A percentile compares a stretch with the other conserved stretches of the same genome.
phyloP scores from a whole-genome alignment of 2,797 vertebrate genomes.

The Carapus acus region DNA sequence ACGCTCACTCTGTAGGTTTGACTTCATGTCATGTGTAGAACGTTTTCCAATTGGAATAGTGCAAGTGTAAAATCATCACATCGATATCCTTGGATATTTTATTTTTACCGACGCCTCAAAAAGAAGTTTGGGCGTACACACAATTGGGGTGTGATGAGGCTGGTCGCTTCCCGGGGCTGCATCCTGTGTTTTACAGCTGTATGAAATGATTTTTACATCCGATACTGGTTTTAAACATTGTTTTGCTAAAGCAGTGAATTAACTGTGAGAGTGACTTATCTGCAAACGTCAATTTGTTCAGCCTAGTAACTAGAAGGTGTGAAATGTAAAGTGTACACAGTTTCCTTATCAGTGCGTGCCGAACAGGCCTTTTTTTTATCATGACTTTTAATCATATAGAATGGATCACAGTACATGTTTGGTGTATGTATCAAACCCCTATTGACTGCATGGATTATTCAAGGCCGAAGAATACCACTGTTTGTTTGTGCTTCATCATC shows the following conservation, averaged over 20 bases:
- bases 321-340: slow-evolving; percentile 46
- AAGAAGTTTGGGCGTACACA: slow-evolving; percentile 27
- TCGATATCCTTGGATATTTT: slow-evolving; percentile 25
- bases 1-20: slow-evolving; percentile 48
- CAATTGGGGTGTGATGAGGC: slow-evolving; percentile 46
- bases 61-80: slow-evolving; percentile 28
- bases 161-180: slow-evolving; percentile 37
- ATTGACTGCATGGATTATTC: slow-evolving; percentile 69
- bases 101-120: slow-evolving; percentile 32
- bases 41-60: slow-evolving; percentile 32
- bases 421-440: slow-evolving; percentile 55
- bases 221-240: slow-evolving; percentile 22
- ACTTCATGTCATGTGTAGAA: slow-evolving; percentile 33
- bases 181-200: slow-evolving; percentile 41
- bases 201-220: slow-evolving; percentile 33
- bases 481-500: slow-evolving; percentile 50
- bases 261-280: slow-evolving; percentile 8
- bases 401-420: slow-evolving; percentile 52
- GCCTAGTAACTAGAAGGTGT: slow-evolving; percentile 41
- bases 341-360: slow-evolving; percentile 53
- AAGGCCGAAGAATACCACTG: slow-evolving; percentile 62
- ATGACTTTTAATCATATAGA: slow-evolving; percentile 47
- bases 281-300: slow-evolving; percentile 27
- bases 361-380: slow-evolving; percentile 31
- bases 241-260: slow-evolving; percentile 37